Base-by-base conservation (phyloP, 92 coral and sea anemone species). In the Paramuricea clavata region DNA sequence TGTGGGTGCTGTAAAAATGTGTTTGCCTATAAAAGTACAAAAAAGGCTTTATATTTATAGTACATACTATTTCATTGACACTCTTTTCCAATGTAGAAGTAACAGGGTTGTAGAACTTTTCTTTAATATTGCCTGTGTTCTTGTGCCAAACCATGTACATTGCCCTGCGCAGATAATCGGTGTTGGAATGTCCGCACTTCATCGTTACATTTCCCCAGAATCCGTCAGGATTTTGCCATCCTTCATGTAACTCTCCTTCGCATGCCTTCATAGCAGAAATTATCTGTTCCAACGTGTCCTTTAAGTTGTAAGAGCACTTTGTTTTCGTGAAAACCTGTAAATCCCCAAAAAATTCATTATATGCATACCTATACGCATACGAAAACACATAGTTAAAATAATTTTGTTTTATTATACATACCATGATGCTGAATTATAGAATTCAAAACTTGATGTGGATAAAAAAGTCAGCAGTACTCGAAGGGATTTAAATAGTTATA, bases 161-260 rank as follows among this genome's bases (percentile, higher is more conserved):
- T 5, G 74, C 74, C 42, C 1, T 68, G 21, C 74, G 41, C 43
- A 68, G 1, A 32, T 68, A 31, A 17, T 31, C 74, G 0, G 42
- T 68, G 42, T 68, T 68, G 41, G 74, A 12, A 26, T 68, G 23
- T 5, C 74, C 74, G 22, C 74, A 68, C 74, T 5, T 32, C 12
- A 5, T 17, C 2, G 30, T 19, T 3, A 68, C 74, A 5, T 68
- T 27, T 12, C 65, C 65, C 65, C 65, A 57, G 12, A 57, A 57
- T 25, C 27, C 65, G 12, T 25, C 27, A 25, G 65, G 27, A 2
- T 57, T 19, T 52, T 13, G 19, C 61, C 61, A 52, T 2, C 61
- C 3, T 13, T 52, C 61, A 13, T 52, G 2, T 52, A n/a, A 2
- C 5, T n/a, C 31, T 25, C 27, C 26, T 22, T 25, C 65, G 17